Base-by-base conservation (phyloP, 2,888 invertebrate species). In the Tiphia femorata region DNA sequence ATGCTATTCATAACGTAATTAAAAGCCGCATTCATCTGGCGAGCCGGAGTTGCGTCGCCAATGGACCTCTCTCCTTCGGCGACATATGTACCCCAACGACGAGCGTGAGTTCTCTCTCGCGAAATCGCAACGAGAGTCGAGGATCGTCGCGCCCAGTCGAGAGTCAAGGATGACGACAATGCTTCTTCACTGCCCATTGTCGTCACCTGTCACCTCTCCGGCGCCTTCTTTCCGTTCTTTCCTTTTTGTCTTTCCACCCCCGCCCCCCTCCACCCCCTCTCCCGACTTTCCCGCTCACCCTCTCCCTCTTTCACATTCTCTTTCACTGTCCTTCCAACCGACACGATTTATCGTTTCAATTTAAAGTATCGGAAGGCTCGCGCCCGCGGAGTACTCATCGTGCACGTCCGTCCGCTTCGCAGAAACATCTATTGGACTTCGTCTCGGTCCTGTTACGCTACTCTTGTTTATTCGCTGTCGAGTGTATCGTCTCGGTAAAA, bases 1-100 rank as follows among this genome's bases (percentile, higher is more conserved):
- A 19, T 43, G 48, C 71, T 67, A 70, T 70, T 70, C 70, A 71
- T 55, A 57, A 67, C 51, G 67, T 70, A 70, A 70, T 70, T 70
- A 71, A 70, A 70, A 70, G 70, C 67, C 38, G 59, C 47, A 66
- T 69, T 67, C 62, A 67, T 43, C 48, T 33, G 49, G 57, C 49
- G 27, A 27, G 25, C 12, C 38, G 27, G 21, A 10, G 44, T 21
- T 12, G 20, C n/a, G 8, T 25, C 42, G 30, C 17, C 54, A n/a
- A 47, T 44, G 64, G 56, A 58, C 56, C 58, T 65, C 57, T 66
- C 64, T 58, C 62, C n/a, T 17, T 67, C 54, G 5, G 55, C 67
- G 68, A 58, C 58, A 48, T n/a, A n/a, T n/a, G n/a, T n/a, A 44
- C 49, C 42, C 54, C 19, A n/a, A 16, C 20, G 49, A 29, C 30